Evolutionary conservation across 2,888 invertebrate species (phyloP), one percentile per base, ranked within the genome.

Genomic region (Oegoconia quadripuncta): DNA sequence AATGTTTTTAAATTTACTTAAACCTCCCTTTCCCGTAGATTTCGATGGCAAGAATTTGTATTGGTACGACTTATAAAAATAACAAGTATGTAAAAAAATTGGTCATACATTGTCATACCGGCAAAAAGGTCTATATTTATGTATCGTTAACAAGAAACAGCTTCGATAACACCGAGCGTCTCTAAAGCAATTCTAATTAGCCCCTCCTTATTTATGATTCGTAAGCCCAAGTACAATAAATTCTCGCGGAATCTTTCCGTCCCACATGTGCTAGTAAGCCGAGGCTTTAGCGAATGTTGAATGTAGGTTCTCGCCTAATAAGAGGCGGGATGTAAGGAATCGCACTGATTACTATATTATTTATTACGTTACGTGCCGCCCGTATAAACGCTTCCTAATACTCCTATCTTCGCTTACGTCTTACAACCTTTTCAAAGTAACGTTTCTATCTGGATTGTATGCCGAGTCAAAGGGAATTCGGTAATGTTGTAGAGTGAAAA

Each of bases 261-360:
- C 76, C 78, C 86, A 86, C 83, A 84, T 86, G 86, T 84, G 84
- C 64, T 71, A 71, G 75, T 84, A 84, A 86, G 83, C 86, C 74
- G 52, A 41, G 77, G 86, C 61, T 73, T 87, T 84, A 81, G 74
- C 79, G 76, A 86, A 86, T 82, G 86, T 75, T 86, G 84, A 81
- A 83, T 82, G 82, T 83, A 79, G 79, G 78, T 78, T 74, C 81
- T 73, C 79, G 79, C 73, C 83, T 86, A 82, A 83, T 83, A 86
- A 84, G 84, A 77, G 77, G 67, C 71, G 77, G 84, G 86, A 84
- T 86, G 84, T 84, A 83, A 87, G 86, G 83, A 84, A 86, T 86
- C 74, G 79, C 80, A 69, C 86, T 87, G 87, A 87, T 87, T 87
- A 87, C 84, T 86, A 79, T 78, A 83, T 86, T 84, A 86, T 87